Percentiles rank a stretch among this genome's conserved stretches.
These are phyloP conservation scores for Lochmaea crataegi DNA, from an alignment of 2,888 invertebrate species.

Conservation along the genomic window DNA sequence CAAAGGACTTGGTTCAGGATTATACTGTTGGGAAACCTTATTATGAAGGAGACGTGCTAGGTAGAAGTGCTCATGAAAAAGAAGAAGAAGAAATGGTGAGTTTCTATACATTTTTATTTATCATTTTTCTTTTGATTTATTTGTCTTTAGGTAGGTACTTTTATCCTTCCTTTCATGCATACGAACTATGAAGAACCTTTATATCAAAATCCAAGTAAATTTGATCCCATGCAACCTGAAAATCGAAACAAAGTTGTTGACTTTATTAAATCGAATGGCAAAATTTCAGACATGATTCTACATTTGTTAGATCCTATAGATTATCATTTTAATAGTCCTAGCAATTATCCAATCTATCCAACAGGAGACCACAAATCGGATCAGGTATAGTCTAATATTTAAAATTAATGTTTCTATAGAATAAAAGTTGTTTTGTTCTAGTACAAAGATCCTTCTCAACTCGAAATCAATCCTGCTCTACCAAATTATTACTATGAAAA, in stretches of 20 bases:
- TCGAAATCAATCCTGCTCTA: background rate
- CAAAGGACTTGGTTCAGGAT: conserved; percentile 9
- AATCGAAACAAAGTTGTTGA: conserved; percentile 36
- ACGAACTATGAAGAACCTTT: background rate
- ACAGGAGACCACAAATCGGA: background rate
- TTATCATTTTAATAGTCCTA: conserved; percentile 23
- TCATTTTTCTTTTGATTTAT: background rate
- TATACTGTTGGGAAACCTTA: background rate
- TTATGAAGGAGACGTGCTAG: background rate
- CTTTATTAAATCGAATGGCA: conserved; percentile 33
- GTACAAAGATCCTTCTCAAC: too few species aligned
- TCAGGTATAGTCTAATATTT: background rate
- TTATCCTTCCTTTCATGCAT: conserved; percentile 12
- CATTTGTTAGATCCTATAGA: conserved; percentile 13
- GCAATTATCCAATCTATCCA: background rate
- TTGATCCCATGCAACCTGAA: conserved; percentile 32
- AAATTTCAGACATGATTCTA: conserved; percentile 19
- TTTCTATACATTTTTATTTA: background rate
- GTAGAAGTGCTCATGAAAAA: background rate
- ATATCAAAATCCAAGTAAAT: conserved; percentile 29
- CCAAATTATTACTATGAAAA: background rate
- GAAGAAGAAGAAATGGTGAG: conserved; percentile 16
- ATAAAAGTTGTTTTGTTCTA: background rate
- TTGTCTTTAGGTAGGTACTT: conserved; percentile 25
- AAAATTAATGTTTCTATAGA: background rate